phyloP scores from a whole-genome alignment of 1,140 invertebrate species.

The Anastrepha ludens region DNA sequence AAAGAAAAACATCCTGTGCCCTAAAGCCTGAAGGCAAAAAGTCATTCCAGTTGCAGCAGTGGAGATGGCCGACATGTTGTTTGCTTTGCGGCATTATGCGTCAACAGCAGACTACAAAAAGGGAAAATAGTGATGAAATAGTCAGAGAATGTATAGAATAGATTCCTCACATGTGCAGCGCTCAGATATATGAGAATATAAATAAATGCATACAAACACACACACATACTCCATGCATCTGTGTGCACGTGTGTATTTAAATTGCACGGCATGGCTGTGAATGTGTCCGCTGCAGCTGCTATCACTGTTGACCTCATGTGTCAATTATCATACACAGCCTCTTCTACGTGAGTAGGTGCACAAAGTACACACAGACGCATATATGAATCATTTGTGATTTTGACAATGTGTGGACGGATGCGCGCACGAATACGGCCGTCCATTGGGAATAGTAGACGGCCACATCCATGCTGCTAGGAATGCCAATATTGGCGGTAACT shows the following conservation, averaged over 20 bases:
- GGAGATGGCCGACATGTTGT: not conserved
- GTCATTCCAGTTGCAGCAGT: not conserved
- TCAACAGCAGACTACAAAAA: not conserved
- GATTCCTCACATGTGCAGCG: too few relatives aligned
- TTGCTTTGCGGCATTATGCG: not conserved
- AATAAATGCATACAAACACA: not conserved
- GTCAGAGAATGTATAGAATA: not conserved
- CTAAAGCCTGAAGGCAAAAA: slow-evolving; percentile 18
- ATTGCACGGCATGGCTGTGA: not conserved
- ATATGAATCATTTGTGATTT: not conserved
- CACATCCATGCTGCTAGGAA: not conserved
- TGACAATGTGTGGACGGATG: not conserved
- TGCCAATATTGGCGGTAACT: too few relatives aligned
- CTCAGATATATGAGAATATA: too few relatives aligned
- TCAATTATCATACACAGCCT: not conserved
- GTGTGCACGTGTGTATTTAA: not conserved
- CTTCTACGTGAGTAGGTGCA: not conserved
- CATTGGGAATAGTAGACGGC: not conserved
- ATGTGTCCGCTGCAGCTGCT: not conserved
- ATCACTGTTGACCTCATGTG: slow-evolving; percentile 5
- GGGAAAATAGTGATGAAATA: not conserved
- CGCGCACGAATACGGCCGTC: not conserved
- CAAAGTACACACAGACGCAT: not conserved
- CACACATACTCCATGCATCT: not conserved
- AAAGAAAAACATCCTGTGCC: not conserved